phyloP scores from a whole-genome alignment of 2,797 vertebrate species.

The Tokudaia tokunoshimensis region DNA sequence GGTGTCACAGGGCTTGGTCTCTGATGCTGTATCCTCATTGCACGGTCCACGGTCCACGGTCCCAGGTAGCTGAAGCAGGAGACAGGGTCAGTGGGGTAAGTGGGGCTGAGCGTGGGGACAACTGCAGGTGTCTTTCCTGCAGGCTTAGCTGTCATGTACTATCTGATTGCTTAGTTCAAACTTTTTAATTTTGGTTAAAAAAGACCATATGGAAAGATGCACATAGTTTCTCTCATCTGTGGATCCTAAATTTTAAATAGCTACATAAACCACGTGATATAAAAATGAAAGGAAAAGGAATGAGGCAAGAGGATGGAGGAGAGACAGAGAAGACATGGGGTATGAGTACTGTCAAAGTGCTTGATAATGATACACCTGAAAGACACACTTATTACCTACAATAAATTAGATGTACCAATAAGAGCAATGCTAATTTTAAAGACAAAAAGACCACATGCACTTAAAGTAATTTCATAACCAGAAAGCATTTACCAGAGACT shows the following conservation, averaged over 20 bases:
- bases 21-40: background rate
- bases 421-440: background rate
- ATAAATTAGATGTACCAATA: background rate
- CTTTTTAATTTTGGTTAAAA: background rate
- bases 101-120: background rate
- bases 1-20: background rate
- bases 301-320: fast-evolving
- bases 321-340: background rate
- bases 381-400: background rate
- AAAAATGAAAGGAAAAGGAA: background rate
- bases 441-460: background rate
- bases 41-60: too few species aligned
- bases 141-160: background rate
- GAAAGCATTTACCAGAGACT: background rate
- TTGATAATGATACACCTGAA: background rate
- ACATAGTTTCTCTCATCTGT: background rate
- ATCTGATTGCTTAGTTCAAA: background rate
- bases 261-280: background rate
- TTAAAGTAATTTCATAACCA: background rate
- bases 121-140: too few species aligned
- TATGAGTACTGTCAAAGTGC: background rate
- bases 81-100: background rate
- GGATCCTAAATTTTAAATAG: background rate
- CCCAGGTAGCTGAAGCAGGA: background rate
- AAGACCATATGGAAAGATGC: background rate